Evolutionary conservation across 2,888 invertebrate species (phyloP).

Genomic region (Synanthedon tipuliformis): DNA sequence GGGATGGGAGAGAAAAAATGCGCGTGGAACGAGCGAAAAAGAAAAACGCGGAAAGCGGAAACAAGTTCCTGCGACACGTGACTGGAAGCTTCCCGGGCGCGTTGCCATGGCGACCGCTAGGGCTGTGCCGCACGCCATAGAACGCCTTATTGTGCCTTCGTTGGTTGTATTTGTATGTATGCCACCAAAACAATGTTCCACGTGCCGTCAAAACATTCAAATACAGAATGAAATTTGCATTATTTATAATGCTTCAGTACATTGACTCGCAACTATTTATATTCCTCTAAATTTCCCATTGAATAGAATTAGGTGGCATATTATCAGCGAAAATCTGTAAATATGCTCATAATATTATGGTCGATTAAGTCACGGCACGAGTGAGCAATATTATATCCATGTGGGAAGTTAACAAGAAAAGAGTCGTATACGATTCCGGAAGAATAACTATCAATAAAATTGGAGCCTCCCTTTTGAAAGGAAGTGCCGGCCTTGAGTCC

Average conservation of each 20-base stretch:
- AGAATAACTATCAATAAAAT: background rate
- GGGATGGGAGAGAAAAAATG: constrained; percentile 45
- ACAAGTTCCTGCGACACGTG: constrained; percentile 66
- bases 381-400: background rate
- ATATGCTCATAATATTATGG: too few species aligned
- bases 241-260: too few species aligned
- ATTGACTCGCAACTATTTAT: too few species aligned
- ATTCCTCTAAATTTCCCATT: too few species aligned
- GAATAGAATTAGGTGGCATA: too few species aligned
- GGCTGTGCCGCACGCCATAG: constrained; percentile 10
- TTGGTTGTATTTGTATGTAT: too few species aligned
- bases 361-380: too few species aligned
- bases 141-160: background rate
- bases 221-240: too few species aligned
- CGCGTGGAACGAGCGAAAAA: constrained; percentile 48
- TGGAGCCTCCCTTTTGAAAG: background rate
- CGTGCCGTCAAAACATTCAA: too few species aligned
- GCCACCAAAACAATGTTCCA: too few species aligned
- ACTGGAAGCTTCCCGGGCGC: constrained; percentile 62
- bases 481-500: background rate
- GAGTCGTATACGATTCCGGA: background rate
- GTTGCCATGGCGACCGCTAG: constrained; percentile 51
- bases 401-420: background rate
- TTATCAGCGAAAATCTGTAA: too few species aligned
- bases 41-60: constrained; percentile 61